phyloP scores from a whole-genome alignment of 92 coral and sea anemone species.

The Epizoanthus scotinus region DNA sequence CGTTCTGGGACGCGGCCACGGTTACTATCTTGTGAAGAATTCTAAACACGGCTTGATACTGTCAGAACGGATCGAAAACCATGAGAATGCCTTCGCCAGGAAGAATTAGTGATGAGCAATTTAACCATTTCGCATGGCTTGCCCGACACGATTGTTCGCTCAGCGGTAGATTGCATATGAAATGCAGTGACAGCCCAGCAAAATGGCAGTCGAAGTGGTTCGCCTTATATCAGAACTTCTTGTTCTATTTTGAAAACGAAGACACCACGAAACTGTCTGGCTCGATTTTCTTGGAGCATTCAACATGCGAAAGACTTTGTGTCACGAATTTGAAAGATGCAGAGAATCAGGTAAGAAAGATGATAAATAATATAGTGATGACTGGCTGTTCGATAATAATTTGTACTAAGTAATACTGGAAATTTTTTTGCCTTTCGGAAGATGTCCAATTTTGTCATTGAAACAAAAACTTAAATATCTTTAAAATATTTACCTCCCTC shows the following conservation, averaged over 20 bases:
- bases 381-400: slow-evolving; percentile 20
- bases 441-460: too few relatives aligned
- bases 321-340: slow-evolving; percentile 80
- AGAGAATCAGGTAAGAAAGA: slow-evolving; percentile 73
- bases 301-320: slow-evolving; percentile 83
- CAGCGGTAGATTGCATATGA: slow-evolving; percentile 69
- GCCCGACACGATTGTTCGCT: slow-evolving; percentile 77
- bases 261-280: slow-evolving; percentile 85
- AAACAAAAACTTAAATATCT: background rate
- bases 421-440: too few relatives aligned
- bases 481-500: background rate
- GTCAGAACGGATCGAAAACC: background rate
- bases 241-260: slow-evolving; percentile 87
- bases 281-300: slow-evolving; percentile 83
- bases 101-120: slow-evolving; percentile 79
- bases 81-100: slow-evolving; percentile 76
- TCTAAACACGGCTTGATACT: background rate
- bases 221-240: slow-evolving; percentile 87
- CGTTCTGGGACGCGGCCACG: too few relatives aligned
- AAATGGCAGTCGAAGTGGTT: slow-evolving; percentile 91
- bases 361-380: slow-evolving; percentile 16
- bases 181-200: slow-evolving; percentile 73
- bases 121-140: slow-evolving; percentile 67
- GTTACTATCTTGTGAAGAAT: background rate
- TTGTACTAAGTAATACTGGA: slow-evolving; percentile 13